These are phyloP conservation scores for Vireo griseus DNA, from an alignment of 2,797 vertebrate genomes.

Conservation along the genomic window DNA sequence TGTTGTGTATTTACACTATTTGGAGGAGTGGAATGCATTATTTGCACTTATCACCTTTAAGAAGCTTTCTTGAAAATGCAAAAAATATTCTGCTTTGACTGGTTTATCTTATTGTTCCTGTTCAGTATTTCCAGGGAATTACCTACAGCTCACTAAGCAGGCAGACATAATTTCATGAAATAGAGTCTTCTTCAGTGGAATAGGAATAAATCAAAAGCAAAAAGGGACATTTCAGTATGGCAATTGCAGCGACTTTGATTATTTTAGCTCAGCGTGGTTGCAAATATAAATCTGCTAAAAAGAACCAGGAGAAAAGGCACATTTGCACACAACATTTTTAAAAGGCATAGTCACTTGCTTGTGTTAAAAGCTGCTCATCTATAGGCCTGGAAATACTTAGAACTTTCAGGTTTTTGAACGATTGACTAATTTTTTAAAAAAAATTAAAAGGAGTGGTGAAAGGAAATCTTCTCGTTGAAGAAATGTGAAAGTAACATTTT, in stretches of 20 bases:
- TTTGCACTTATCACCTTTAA: not conserved
- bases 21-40: not conserved
- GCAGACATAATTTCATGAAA: not conserved
- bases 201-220: conserved; percentile 14
- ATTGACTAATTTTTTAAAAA: conserved; percentile 8
- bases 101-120: not conserved
- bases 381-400: conserved; percentile 64
- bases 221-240: not conserved
- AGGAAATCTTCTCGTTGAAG: conserved; percentile 65
- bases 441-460: conserved; percentile 33
- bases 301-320: not conserved
- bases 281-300: conserved; percentile 42
- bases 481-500: conserved; percentile 72
- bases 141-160: not conserved
- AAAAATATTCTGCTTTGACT: not conserved
- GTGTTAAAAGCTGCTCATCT: conserved; percentile 56
- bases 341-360: conserved; percentile 23
- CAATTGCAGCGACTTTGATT: conserved; percentile 12
- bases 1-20: not conserved
- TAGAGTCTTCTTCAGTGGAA: not conserved
- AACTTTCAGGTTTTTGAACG: conserved; percentile 33
- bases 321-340: conserved; percentile 5
- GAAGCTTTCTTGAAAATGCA: not conserved
- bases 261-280: conserved; percentile 20
- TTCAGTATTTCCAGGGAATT: not conserved